phyloP scores from a whole-genome alignment of 2,888 invertebrate genomes.

The Serripes groenlandicus region DNA sequence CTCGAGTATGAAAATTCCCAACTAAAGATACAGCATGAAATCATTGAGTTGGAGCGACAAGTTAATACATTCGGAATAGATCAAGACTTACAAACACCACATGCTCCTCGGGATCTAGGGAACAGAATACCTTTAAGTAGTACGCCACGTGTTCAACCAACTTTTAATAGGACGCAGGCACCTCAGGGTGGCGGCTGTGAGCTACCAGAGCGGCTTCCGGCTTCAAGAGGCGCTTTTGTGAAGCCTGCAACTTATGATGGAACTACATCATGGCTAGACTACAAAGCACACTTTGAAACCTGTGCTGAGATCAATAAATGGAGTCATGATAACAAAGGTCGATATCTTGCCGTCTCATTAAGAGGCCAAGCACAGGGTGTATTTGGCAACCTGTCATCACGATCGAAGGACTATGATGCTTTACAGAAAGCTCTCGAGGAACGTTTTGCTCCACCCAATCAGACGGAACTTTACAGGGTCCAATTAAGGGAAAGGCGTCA shows the following conservation, averaged over 20 bases:
- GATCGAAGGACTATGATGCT: background rate
- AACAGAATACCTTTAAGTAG: background rate
- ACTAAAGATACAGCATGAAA: background rate
- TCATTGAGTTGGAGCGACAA: background rate
- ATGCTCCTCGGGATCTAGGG: background rate
- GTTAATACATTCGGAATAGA: background rate
- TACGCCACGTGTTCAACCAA: background rate
- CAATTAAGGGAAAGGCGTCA: background rate
- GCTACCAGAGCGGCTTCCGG: background rate
- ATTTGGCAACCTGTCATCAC: background rate
- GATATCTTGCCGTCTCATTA: background rate
- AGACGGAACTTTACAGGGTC: constrained; percentile 8
- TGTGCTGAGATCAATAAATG: constrained; percentile 14
- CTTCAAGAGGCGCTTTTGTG: background rate
- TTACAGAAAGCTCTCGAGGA: background rate
- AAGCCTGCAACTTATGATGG: background rate
- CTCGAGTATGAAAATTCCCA: background rate
- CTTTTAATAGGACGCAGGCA: background rate
- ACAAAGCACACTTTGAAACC: constrained; percentile 4
- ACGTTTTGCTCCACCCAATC: constrained; percentile 3
- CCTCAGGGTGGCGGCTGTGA: background rate
- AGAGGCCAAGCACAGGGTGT: background rate
- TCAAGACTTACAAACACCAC: background rate
- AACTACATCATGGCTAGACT: background rate
- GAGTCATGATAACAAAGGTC: background rate